A percentile compares a stretch with the other conserved stretches of the same genome.
phyloP scores from a whole-genome alignment of 1,140 invertebrate genomes.

The Daktulosphaira vitifoliae region DNA sequence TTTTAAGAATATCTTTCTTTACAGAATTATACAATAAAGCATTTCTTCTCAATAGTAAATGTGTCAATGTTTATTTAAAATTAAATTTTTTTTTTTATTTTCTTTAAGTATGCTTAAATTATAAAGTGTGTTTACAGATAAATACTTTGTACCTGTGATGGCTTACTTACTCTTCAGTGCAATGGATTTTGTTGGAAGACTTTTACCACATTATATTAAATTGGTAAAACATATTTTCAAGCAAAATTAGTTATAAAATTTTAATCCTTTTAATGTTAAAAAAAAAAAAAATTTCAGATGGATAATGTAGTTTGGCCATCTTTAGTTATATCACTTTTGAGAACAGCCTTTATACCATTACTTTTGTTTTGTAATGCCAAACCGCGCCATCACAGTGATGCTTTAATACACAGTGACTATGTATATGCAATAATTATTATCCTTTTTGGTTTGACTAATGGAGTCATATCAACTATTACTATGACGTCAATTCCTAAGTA shows the following conservation, averaged over 20 bases:
- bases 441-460: slow-evolving; percentile 75
- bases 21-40: too few species aligned
- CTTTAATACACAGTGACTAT: slow-evolving; percentile 69
- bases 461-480: slow-evolving; percentile 77
- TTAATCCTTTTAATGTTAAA: not conserved
- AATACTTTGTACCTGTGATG: slow-evolving; percentile 81
- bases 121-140: slow-evolving; percentile 67
- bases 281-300: slow-evolving; percentile 58
- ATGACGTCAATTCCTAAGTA: slow-evolving; percentile 80
- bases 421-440: slow-evolving; percentile 75
- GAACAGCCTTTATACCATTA: slow-evolving; percentile 69
- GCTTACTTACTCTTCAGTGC: slow-evolving; percentile 84
- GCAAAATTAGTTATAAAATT: slow-evolving; percentile 5
- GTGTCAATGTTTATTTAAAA: too few species aligned
- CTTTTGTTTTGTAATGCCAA: slow-evolving; percentile 81
- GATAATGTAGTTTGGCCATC: slow-evolving; percentile 54
- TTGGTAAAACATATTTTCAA: slow-evolving; percentile 48
- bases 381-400: slow-evolving; percentile 63
- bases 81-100: too few species aligned
- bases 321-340: slow-evolving; percentile 52
- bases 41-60: too few species aligned
- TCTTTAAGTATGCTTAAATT: too few species aligned
- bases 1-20: too few species aligned
- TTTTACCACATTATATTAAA: slow-evolving; percentile 60
- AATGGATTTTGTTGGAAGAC: slow-evolving; percentile 75